phyloP scores from a whole-genome alignment of 2,888 invertebrate genomes.

The Stictocephala bisonia region DNA sequence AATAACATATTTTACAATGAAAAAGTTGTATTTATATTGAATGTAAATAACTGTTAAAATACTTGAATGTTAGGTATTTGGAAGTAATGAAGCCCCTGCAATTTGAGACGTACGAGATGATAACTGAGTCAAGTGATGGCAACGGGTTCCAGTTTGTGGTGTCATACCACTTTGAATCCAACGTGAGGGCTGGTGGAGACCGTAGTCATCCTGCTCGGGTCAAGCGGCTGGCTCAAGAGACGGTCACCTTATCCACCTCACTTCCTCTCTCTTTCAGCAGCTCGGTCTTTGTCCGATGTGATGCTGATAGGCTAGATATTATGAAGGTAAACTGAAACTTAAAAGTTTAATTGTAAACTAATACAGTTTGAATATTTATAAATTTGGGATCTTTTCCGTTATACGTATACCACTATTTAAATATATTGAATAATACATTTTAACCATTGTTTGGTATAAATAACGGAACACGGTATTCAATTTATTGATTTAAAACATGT shows the following conservation, averaged over 20 bases:
- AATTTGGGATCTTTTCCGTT: no score
- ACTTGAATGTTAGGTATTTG: conserved; percentile 74
- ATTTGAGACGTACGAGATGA: conserved; percentile 95
- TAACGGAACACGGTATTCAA: no score
- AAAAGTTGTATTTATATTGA: no score
- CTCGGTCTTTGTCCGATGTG: conserved; percentile 95
- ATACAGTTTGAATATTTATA: no score
- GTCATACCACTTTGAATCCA: conserved; percentile 90
- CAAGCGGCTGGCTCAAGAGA: conserved; percentile 93
- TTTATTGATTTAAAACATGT: no score
- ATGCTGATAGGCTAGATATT: conserved; percentile 92
- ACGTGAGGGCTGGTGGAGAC: conserved; percentile 87
- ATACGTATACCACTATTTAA: no score
- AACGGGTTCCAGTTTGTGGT: conserved; percentile 84
- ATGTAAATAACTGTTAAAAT: no score
- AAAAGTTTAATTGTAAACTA: conserved; percentile 22
- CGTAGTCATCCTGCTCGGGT: conserved; percentile 88
- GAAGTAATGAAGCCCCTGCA: conserved; percentile 90
- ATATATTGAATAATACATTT: no score
- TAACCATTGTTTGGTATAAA: no score
- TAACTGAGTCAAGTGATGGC: conserved; percentile 78
- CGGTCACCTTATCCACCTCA: conserved; percentile 91
- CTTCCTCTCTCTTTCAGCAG: conserved; percentile 93
- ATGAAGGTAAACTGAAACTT: conserved; percentile 79
- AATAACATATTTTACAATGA: no score